Evolutionary conservation across 2,113 vertebrate genomes (phyloP), one percentile per base, ranked within the genome.

Genomic region (Tetrax tetrax): DNA sequence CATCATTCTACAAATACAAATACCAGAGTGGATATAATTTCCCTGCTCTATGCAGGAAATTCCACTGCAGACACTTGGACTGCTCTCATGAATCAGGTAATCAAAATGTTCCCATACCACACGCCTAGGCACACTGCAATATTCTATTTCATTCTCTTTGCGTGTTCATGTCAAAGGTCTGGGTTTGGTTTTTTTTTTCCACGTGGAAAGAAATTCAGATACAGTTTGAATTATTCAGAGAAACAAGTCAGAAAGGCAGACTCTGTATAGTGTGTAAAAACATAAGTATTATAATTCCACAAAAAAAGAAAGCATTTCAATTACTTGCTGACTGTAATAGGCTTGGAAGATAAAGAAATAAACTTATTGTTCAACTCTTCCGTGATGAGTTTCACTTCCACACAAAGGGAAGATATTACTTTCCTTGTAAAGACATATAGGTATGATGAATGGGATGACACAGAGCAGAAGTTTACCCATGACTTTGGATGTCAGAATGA

Each of bases 231-330:
- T 90, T 93, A 83, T 83, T 93, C 84, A 91, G 66, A 90, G 41
- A 88, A 96, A 90, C 25, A 83, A 92, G 80, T 66, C 80, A 94
- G 83, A 89, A 92, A 96, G 47, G 35, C 60, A 90, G 59, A 33
- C 64, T 72, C 8, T 1, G 31, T 78, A 79, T 0, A 83, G 78
- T 24, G 35, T 21, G 72, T 48, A 85, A 90, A 87, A 82, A 45
- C 43, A 81, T 22, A 17, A 47, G 41, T 74, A 80, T 77, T 79
- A 24, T 38, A 79, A 85, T 61, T 77, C 29, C 43, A 94, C 16
- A 47, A 1, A 53, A 59, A 60, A 63, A 71, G 23, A 28, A 81
- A 65, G 35, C 1, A 20, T 63, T 78, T 81, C 69, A 89, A 50
- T 78, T 74, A 63, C 60, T 64, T 78, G 56, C 47, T 81, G 51